Percentiles rank a stretch among this genome's conserved stretches.
Conservation (phyloP, 2,113 vertebrate species). For the sheep (Ovis aries) region ARS-UI_Ramb_v3.0 NC_056070.1:31396001-31396500, state of each 20-base stretch:
- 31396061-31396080: not conserved
- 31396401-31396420: not conserved
- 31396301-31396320: not conserved
- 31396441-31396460: not conserved
- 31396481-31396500: not conserved
- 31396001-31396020: not conserved
- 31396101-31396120: not conserved
- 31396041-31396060: not conserved
- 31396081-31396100: not conserved
- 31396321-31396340: not conserved
- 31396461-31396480: not conserved
- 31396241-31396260: not conserved
- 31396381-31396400: not conserved
- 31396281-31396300: not conserved
- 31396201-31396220: not conserved
- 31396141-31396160: not conserved
- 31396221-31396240: not conserved
- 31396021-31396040: not conserved
- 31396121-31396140: not conserved
- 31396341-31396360: not conserved
- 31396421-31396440: not conserved
- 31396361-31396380: not conserved
- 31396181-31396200: not conserved
- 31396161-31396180: not conserved
- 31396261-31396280: not conserved